Base-by-base conservation (phyloP, 1,140 invertebrate species). In the Agrypnia vestita region DNA sequence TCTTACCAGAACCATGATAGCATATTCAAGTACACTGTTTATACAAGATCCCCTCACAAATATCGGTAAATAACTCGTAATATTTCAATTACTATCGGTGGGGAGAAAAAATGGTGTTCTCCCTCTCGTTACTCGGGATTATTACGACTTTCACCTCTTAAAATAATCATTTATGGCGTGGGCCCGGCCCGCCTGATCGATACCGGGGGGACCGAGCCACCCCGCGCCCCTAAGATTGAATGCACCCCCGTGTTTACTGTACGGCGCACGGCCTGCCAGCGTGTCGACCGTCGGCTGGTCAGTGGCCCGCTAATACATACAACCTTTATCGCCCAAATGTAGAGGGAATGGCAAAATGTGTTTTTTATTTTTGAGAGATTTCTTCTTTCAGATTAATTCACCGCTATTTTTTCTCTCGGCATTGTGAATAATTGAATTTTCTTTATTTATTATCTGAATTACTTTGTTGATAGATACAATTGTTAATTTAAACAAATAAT, bases 241-340 rank as follows among this genome's bases (percentile, higher is more conserved):
- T 80, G 79, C 79, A 80, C 51, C 64, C 78, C 74, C 73, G 73
- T 80, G 74, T 80, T 80, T 80, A 77, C 79, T 61, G 25, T 35
- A 35, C 25, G 6, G 25, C 47, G 74, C 35, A 62, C 53, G 72
- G 74, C 73, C 49, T 75, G 12, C 78, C 47, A 72, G 21, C 61
- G 21, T 67, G 17, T n/a, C 13, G 17, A 19, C 61, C 8, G 12
- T 15, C 73, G 46, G 61, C 74, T 75, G 79, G 79, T 80, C 79
- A 80, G 62, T 55, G 72, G 72, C 78, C 78, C 56, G 46, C 67
- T 71, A 49, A 51, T 71, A 71, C 19, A 51, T n/a, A 51, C 13
- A 71, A 71, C 62, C 62, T 67, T 67, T 67, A 15, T 43, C 43
- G 15, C 35, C 35, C 35, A 44, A 67, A 67, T 64, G 44, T 17